These are phyloP conservation scores for Trichomalopsis sarcophagae DNA, from an alignment of 1,140 invertebrate species.

Conservation along the genomic window DNA sequence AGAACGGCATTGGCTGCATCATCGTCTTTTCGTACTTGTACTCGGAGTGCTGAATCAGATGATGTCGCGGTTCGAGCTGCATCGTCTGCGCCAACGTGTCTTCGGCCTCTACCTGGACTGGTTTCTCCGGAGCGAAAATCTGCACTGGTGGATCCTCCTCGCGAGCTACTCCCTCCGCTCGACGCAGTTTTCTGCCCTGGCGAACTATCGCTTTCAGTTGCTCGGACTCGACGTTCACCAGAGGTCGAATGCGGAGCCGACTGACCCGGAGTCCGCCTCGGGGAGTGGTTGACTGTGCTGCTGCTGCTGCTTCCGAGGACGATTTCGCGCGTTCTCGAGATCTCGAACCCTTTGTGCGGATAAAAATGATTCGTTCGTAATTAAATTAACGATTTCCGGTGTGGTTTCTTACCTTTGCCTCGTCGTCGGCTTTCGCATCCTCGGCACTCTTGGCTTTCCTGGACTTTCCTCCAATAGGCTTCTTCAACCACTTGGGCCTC, in stretches of 20 bases:
- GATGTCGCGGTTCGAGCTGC: constrained; percentile 74
- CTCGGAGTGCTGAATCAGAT: constrained; percentile 84
- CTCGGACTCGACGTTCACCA: constrained; percentile 72
- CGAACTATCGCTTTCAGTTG: constrained; percentile 71
- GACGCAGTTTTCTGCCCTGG: constrained; percentile 68
- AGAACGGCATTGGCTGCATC: constrained; percentile 74
- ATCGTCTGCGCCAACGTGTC: constrained; percentile 28
- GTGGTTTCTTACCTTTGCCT: background rate
- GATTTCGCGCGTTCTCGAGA: constrained; percentile 37
- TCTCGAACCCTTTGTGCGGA: background rate
- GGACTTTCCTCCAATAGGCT: constrained; percentile 51
- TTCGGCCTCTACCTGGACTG: constrained; percentile 29
- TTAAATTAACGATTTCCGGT: background rate
- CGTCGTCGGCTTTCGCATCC: constrained; percentile 1
- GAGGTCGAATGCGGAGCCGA: constrained; percentile 60
- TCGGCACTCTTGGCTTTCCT: constrained; percentile 54
- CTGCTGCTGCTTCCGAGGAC: background rate
- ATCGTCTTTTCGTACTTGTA: constrained; percentile 81
- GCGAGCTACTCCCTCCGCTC: constrained; percentile 58
- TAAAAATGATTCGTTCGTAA: background rate
- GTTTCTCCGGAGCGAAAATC: constrained; percentile 65
- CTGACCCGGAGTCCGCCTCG: background rate
- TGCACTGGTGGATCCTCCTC: constrained; percentile 66
- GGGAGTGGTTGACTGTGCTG: background rate
- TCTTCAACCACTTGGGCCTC: constrained; percentile 64